phyloP scores from a whole-genome alignment of 2,797 vertebrate species.

The Urosaurus nigricauda region DNA sequence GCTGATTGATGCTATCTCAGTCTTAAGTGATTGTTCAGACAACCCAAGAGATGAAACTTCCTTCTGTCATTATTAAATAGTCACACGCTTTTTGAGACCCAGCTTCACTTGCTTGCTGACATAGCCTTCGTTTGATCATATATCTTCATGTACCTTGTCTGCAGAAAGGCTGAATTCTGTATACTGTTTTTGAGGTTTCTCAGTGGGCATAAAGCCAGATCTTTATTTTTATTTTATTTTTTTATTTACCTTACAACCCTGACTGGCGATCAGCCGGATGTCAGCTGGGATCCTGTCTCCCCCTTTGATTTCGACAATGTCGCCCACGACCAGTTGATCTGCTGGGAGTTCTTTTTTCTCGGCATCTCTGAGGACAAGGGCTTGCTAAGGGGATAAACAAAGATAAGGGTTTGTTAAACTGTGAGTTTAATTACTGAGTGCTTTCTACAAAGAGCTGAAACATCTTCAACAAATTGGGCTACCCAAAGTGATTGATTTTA shows the following conservation, averaged over 20 bases:
- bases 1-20: neutral
- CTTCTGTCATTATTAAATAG: neutral
- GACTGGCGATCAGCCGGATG: conserved; percentile 76
- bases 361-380: conserved; percentile 79
- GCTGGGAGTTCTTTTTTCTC: conserved; percentile 81
- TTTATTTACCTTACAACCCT: conserved; percentile 81
- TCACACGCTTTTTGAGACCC: too few relatives aligned
- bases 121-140: neutral
- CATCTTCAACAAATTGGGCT: neutral
- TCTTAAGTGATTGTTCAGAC: conserved; percentile 3
- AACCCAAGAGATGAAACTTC: neutral
- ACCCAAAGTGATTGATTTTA: neutral
- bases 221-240: neutral
- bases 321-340: conserved; percentile 82
- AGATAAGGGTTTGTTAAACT: neutral
- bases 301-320: conserved; percentile 84
- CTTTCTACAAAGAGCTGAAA: neutral
- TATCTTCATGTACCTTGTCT: neutral
- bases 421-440: neutral
- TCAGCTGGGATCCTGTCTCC: conserved; percentile 85
- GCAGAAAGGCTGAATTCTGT: neutral
- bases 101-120: neutral
- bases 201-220: neutral
- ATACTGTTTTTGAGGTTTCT: neutral
- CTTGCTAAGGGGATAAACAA: conserved; percentile 73